These are phyloP conservation scores for Percopsis omiscomaycus DNA, from an alignment of 2,797 vertebrate species.

Conservation along the genomic window DNA sequence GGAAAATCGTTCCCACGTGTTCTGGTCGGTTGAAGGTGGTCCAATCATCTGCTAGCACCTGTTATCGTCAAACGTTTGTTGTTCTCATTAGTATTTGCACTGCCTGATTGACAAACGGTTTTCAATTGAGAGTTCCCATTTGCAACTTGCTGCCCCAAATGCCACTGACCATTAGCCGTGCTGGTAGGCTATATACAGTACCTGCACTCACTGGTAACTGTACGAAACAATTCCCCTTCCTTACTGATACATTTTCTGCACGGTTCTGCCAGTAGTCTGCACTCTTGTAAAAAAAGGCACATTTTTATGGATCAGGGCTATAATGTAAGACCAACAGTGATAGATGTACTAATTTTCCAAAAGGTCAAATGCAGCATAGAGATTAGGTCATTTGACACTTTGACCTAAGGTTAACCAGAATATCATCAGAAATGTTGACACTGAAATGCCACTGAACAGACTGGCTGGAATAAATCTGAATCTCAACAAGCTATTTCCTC, in stretches of 20 bases:
- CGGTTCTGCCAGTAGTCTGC: not conserved
- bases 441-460: constrained; percentile 58
- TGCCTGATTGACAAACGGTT: too few species aligned
- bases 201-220: not conserved
- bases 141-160: constrained; percentile 35
- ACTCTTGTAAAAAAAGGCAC: not conserved
- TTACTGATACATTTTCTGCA: not conserved
- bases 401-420: constrained; percentile 51
- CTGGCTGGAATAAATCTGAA: constrained; percentile 43
- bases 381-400: constrained; percentile 56
- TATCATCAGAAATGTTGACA: constrained; percentile 48
- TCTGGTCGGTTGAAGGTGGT: too few species aligned
- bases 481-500: constrained; percentile 24
- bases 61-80: too few species aligned
- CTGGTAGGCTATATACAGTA: not conserved
- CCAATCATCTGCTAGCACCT: too few species aligned
- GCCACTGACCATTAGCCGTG: constrained; percentile 17
- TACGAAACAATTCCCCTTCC: constrained; percentile 18
- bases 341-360: constrained; percentile 29
- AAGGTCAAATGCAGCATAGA: constrained; percentile 47
- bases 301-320: constrained; percentile 1
- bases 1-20: too few species aligned
- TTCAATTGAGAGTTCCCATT: constrained; percentile 31
- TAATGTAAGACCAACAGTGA: constrained; percentile 1
- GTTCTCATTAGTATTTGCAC: too few species aligned